Evolutionary conservation across 2,113 vertebrate species (phyloP).

Genomic region (Kryptolebias marmoratus): DNA sequence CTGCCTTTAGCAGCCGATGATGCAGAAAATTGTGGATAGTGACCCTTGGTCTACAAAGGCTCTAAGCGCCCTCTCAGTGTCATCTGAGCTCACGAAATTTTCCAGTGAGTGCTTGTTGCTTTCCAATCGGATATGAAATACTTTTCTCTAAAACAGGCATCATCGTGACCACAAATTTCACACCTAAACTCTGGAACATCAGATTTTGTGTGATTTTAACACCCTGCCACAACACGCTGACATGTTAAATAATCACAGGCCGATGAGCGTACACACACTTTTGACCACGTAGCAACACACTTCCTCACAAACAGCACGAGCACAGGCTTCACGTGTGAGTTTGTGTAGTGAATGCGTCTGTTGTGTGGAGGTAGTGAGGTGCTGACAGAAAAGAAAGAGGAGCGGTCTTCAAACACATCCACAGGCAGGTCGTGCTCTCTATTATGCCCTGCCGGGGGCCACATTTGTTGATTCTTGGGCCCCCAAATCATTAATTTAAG

Average conservation of each 20-base stretch:
- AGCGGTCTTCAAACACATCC: constrained; percentile 71
- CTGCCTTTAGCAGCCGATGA: constrained; percentile 33
- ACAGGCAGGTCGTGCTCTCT: constrained; percentile 68
- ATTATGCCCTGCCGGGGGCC: constrained; percentile 67
- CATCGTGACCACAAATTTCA: constrained; percentile 24
- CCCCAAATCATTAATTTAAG: constrained; percentile 79
- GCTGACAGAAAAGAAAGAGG: constrained; percentile 80
- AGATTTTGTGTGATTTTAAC: constrained; percentile 50
- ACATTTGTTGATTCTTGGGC: constrained; percentile 80
- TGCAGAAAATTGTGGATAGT: constrained; percentile 45
- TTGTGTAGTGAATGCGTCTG: constrained; percentile 71
- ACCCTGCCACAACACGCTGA: constrained; percentile 47
- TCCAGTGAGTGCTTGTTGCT: constrained; percentile 7
- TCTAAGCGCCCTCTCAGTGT: constrained; percentile 43
- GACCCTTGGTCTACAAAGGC: constrained; percentile 47
- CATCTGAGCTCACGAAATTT: constrained; percentile 43
- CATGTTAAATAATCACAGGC: constrained; percentile 63
- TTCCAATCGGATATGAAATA: constrained; percentile 39
- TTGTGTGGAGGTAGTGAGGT: constrained; percentile 73
- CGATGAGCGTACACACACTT: constrained; percentile 54
- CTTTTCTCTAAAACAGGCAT: constrained; percentile 26
- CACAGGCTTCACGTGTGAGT: constrained; percentile 51
- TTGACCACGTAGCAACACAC: constrained; percentile 44
- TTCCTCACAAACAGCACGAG: constrained; percentile 57
- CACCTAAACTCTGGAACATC: constrained; percentile 25